These are phyloP conservation scores for Syrrhaptes paradoxus DNA, from an alignment of 2,113 vertebrate species.

Conservation along the genomic window DNA sequence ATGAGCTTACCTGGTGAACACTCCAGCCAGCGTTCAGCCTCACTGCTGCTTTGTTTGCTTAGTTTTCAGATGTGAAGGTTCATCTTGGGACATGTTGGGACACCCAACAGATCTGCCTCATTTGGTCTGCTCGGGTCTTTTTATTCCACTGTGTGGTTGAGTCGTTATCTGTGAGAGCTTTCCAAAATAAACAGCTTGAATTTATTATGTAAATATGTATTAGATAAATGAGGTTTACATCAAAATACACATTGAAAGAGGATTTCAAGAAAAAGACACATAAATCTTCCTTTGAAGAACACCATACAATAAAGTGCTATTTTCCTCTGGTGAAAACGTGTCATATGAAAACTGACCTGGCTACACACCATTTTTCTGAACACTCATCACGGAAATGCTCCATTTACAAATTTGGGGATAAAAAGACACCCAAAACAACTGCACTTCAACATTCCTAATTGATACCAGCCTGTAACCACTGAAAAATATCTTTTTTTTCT, in stretches of 20 bases:
- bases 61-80: neutral
- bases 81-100: neutral
- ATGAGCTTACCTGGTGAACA: neutral
- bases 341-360: neutral
- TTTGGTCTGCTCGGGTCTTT: neutral
- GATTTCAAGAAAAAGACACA: neutral
- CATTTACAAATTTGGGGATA: neutral
- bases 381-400: neutral
- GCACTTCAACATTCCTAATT: neutral
- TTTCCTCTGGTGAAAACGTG: neutral
- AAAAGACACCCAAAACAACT: neutral
- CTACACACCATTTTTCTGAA: neutral
- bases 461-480: neutral
- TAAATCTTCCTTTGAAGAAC: neutral
- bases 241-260: neutral
- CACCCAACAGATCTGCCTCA: neutral
- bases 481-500: neutral
- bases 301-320: neutral
- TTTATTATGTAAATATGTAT: neutral
- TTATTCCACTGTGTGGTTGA: neutral
- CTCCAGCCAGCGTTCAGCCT: neutral
- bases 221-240: neutral
- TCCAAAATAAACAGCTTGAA: neutral
- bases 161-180: accelerated
- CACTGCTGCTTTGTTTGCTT: neutral